Conservation (phyloP, 2,797 vertebrate species). For the Myotis planiceps region DNA sequence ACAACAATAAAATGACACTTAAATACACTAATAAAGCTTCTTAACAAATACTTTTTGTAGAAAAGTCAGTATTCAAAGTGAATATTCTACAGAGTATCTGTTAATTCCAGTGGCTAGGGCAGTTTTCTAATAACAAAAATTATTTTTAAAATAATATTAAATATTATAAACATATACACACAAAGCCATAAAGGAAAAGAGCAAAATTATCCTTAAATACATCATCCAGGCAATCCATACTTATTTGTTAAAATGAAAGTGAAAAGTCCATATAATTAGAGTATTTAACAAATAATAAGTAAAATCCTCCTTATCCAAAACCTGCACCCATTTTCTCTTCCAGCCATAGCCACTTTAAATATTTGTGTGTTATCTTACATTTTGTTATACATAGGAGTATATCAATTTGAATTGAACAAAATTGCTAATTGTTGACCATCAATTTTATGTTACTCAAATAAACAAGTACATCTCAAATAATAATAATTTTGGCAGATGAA, state of each 20-base stretch:
- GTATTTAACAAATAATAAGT: not conserved
- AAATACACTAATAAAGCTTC: not conserved
- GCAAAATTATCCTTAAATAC: not conserved
- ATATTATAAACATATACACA: not conserved
- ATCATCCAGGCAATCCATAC: not conserved
- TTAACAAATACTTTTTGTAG: not conserved
- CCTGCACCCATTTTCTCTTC: not conserved
- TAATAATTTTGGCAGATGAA: not conserved
- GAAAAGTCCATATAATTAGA: not conserved
- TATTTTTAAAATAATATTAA: not conserved
- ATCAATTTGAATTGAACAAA: not conserved
- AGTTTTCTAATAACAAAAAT: not conserved
- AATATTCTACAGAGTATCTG: not conserved
- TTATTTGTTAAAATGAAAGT: slow-evolving; percentile 4
- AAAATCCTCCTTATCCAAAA: not conserved
- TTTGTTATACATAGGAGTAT: not conserved
- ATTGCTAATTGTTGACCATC: not conserved
- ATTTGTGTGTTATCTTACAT: not conserved
- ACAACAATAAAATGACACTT: not conserved
- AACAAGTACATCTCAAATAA: not conserved
- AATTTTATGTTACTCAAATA: not conserved
- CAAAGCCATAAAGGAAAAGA: not conserved
- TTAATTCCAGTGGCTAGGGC: not conserved
- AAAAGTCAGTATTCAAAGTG: not conserved
- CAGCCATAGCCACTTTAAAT: not conserved